Percentiles rank a stretch among this genome's conserved stretches.
Conservation (phyloP, 2,888 invertebrate species). For the Plusia festucae region DNA sequence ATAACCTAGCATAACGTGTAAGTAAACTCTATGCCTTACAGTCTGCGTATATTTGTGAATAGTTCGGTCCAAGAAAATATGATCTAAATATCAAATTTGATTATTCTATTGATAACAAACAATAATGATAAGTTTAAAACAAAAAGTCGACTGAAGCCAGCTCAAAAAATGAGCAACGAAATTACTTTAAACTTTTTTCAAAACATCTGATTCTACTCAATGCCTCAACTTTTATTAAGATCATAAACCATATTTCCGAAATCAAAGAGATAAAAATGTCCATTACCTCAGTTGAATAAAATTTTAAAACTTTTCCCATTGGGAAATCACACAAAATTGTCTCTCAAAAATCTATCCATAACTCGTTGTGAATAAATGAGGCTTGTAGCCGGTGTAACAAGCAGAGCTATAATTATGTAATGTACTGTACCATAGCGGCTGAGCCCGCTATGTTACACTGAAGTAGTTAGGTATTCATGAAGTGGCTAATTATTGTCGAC, state of each 20-base stretch:
- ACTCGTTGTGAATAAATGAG: constrained; percentile 36
- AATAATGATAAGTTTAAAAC: too few species aligned
- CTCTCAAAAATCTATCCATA: constrained; percentile 45
- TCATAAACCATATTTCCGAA: neutral
- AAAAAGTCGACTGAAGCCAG: too few species aligned
- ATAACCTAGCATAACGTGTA: too few species aligned
- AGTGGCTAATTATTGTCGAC: constrained; percentile 59
- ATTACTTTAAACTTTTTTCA: too few species aligned
- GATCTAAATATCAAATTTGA: too few species aligned
- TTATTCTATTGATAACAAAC: too few species aligned
- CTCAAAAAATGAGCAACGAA: too few species aligned
- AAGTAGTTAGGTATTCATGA: constrained; percentile 63
- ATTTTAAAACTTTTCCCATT: constrained; percentile 12
- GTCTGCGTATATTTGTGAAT: too few species aligned
- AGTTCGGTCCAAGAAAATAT: too few species aligned
- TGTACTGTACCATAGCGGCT: constrained; percentile 35
- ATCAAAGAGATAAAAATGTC: neutral
- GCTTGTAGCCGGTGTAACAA: constrained; percentile 26
- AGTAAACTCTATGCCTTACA: too few species aligned
- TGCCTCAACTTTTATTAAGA: too few species aligned
- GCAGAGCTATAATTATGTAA: constrained; percentile 45
- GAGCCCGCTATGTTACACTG: constrained; percentile 37
- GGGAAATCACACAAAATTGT: constrained; percentile 46
- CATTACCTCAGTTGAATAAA: neutral
- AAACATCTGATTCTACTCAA: too few species aligned